Evolutionary conservation across 2,888 invertebrate genomes (phyloP).

Genomic region (Brenthis daphne): DNA sequence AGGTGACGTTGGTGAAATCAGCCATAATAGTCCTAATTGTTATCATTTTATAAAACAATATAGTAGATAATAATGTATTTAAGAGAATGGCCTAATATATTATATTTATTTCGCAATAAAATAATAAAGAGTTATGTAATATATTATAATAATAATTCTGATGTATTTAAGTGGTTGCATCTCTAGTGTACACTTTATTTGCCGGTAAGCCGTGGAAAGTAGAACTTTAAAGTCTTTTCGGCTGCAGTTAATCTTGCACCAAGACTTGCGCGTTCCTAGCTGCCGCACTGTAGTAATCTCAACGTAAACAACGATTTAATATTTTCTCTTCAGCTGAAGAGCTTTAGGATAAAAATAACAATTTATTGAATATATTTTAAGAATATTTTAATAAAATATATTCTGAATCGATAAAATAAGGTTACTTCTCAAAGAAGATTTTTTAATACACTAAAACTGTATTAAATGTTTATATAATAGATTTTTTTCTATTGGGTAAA

Average conservation of each 20-base stretch:
- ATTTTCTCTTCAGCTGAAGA: not conserved
- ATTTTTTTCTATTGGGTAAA: no score
- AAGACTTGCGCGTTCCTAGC: constrained; percentile 34
- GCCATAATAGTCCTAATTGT: no score
- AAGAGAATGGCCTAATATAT: not conserved
- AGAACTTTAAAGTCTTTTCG: constrained; percentile 50
- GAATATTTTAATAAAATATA: no score
- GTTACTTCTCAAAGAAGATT: no score
- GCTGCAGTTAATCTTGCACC: constrained; percentile 38
- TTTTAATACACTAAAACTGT: no score
- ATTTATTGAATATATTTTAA: no score
- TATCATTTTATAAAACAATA: no score
- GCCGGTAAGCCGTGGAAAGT: constrained; percentile 56
- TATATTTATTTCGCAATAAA: not conserved
- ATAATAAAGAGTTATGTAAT: not conserved
- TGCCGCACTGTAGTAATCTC: constrained; percentile 39
- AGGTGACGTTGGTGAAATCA: no score
- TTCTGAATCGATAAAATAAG: no score
- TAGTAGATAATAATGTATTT: no score
- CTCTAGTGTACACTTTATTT: constrained; percentile 73
- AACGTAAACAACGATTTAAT: constrained; percentile 48
- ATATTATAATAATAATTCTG: not conserved
- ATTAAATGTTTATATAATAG: no score
- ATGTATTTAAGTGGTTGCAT: constrained; percentile 49
- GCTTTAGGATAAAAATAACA: not conserved